Base-by-base conservation (phyloP, 2,888 invertebrate genomes). In the Spisula solida region DNA sequence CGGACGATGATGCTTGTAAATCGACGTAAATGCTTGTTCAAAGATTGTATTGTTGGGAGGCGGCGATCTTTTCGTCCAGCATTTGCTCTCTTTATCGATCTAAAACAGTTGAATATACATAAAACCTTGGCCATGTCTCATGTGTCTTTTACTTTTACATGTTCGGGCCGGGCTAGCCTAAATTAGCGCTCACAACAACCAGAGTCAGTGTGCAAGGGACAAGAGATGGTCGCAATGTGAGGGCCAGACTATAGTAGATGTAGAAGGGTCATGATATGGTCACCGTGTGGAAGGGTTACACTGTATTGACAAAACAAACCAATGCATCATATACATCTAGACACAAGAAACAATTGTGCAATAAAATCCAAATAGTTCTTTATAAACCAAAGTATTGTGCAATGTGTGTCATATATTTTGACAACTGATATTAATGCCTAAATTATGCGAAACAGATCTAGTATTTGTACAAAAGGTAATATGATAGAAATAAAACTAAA, bases 41-140 rank as follows among this genome's bases (percentile, higher is more conserved):
- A 25, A 16, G 90, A 86, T 75, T 81, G 66, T 1, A 85, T 81
- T 16, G 90, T 88, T 1, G 90, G 90, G 0, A 88, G 81, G 16
- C 56, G 78, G 4, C 47, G 41, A 10, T 31, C 75, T 18, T 31
- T 75, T 14, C 85, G 78, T 20, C 79, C 79, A 31, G 48, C 31
- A 12, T 55, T 31, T 14, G 55, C 12, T 56, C 79, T 78, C 5
- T 51, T 47, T 14, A 51, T 14, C 25, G 47, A 78, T 20, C 79
- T 81, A 31, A 31, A 75, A 75, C 1, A 29, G 31, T 29, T 8
- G 31, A 25, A 14, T 10, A 75, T 75, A 1, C 2, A 75, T n/a
- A 75, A 25, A n/a, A n/a, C n/a, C 2, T 75, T 2, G 25, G n/a
- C 25, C 25, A n/a, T 25, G 25, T 25, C 25, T 75, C 25, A 16